phyloP scores from a whole-genome alignment of 2,888 invertebrate genomes.

The Silvanus unidentatus region DNA sequence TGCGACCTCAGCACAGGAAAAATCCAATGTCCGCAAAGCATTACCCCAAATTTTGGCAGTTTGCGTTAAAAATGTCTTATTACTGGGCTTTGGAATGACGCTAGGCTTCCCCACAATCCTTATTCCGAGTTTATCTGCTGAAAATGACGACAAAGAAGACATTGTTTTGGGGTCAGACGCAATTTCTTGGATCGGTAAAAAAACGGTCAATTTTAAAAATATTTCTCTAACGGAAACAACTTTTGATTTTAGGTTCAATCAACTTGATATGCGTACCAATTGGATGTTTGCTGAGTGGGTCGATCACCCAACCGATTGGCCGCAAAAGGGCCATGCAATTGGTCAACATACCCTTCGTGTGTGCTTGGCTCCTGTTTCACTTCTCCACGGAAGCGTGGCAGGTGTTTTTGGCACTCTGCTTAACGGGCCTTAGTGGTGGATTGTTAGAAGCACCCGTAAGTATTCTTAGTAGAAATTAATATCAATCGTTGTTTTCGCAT shows the following conservation, averaged over 20 bases:
- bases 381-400: slow-evolving; percentile 58
- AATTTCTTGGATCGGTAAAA: slow-evolving; percentile 69
- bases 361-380: slow-evolving; percentile 69
- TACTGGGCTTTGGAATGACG: slow-evolving; percentile 74
- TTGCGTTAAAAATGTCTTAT: slow-evolving; percentile 70
- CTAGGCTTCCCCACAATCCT: slow-evolving; percentile 76
- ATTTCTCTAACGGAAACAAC: not conserved
- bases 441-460: slow-evolving; percentile 74
- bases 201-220: not conserved
- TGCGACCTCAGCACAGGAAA: not conserved
- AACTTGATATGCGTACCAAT: slow-evolving; percentile 74
- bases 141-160: slow-evolving; percentile 37
- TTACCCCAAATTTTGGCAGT: slow-evolving; percentile 73
- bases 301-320: slow-evolving; percentile 65
- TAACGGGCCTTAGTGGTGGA: slow-evolving; percentile 73
- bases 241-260: slow-evolving; percentile 56
- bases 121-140: slow-evolving; percentile 65
- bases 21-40: slow-evolving; percentile 39
- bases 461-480: too few relatives aligned
- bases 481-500: too few relatives aligned
- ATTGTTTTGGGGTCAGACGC: slow-evolving; percentile 55
- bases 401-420: slow-evolving; percentile 62
- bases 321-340: slow-evolving; percentile 70
- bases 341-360: slow-evolving; percentile 66
- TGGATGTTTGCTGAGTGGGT: slow-evolving; percentile 70